Base-by-base conservation (phyloP, 2,797 vertebrate genomes). In the Danio kyathit region DNA sequence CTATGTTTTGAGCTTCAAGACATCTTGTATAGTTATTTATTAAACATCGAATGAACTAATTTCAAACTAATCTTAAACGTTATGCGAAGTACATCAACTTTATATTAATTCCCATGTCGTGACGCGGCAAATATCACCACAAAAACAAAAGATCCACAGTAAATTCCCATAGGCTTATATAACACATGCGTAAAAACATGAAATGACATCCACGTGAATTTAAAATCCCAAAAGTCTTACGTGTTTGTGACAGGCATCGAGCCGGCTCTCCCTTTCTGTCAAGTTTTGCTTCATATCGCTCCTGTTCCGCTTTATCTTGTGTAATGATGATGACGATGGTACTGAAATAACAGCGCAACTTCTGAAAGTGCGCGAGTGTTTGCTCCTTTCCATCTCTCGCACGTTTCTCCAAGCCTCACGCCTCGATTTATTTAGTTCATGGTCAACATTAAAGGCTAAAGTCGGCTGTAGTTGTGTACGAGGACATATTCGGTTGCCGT, bases 321-420 rank as follows among this genome's bases (percentile, higher is more conserved):
- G 63, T 46, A 75, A 84, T 61, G 69, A 77, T 74, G 82, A 76
- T 77, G 83, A 82, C 80, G 82, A 84, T 54, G 57, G 72, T 71
- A 69, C 74, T 65, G 54, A 83, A 83, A 82, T 86, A 82, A 70
- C 72, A 83, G 81, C 83, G 84, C 84, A 88, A 87, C 73, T 87
- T 85, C 56, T 61, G 70, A 76, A 84, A 83, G 83, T 80, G 73
- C 66, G 61, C 38, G 17, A 46, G 12, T 19, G 5, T 43, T 51
- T 41, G 14, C 48, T 43, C 21, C 10, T 79, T 52, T 49, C 41
- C 6, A 41, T 4, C 16, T 0, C 14, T 54, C 4, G n/a, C 11
- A 3, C 0, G 2, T 44, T 17, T 63, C 56, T 44, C 13, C 4
- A 21, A 16, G 54, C 12, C 43, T 21, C 9, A 46, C 8, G 40